Evolutionary conservation across 2,888 invertebrate species (phyloP).

Genomic region (Lissonota sp.): DNA sequence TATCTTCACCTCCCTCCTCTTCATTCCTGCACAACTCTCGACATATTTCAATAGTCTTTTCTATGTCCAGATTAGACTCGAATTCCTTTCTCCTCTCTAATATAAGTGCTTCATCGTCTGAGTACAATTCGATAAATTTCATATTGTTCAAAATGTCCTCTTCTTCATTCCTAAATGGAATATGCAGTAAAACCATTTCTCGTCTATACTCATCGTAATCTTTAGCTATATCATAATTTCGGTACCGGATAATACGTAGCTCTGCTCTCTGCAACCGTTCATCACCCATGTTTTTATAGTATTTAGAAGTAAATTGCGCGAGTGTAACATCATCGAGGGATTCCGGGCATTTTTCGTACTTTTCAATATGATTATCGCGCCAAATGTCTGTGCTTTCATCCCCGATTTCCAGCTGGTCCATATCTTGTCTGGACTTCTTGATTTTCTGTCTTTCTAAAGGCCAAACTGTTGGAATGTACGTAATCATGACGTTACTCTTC

Average conservation of each 20-base stretch:
- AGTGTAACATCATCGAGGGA: constrained; percentile 66
- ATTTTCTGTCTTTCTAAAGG: constrained; percentile 78
- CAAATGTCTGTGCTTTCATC: constrained; percentile 73
- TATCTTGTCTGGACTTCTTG: constrained; percentile 74
- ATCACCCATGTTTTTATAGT: constrained; percentile 32
- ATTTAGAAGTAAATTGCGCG: constrained; percentile 80
- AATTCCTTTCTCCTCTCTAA: constrained; percentile 21
- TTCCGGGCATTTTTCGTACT: constrained; percentile 80
- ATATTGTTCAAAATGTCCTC: constrained; percentile 77
- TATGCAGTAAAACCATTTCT: constrained; percentile 69
- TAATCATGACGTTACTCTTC: constrained; percentile 72
- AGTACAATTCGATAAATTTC: constrained; percentile 72
- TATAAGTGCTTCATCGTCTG: constrained; percentile 17
- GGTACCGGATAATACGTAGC: constrained; percentile 74
- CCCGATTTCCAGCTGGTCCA: constrained; percentile 54
- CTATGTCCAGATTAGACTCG: constrained; percentile 26
- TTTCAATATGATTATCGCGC: constrained; percentile 81
- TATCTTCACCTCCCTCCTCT: constrained; percentile 16
- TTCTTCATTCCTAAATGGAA: constrained; percentile 79
- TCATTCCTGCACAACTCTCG: constrained; percentile 32
- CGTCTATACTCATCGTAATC: constrained; percentile 75
- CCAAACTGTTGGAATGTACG: constrained; percentile 67
- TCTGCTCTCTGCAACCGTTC: constrained; percentile 21
- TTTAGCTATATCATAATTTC: constrained; percentile 77
- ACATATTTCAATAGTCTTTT: constrained; percentile 28